Evolutionary conservation across 92 coral and sea anemone species (phyloP).

Genomic region (Actinernus sp.): DNA sequence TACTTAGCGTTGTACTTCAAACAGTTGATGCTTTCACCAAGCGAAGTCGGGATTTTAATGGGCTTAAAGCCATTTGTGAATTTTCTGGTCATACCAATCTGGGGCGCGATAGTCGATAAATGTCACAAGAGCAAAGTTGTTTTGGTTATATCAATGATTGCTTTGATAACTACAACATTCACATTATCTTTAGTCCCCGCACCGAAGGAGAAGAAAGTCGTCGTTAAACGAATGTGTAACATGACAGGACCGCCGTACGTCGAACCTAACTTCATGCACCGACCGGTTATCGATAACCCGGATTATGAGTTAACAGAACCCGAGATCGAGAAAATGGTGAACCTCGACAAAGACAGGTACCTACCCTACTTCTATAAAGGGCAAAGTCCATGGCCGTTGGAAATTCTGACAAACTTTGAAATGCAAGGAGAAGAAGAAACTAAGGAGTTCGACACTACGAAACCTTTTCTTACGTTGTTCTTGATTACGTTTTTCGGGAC

Average conservation of each 20-base stretch:
- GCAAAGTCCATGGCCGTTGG: constrained; percentile 91
- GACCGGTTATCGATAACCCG: constrained; percentile 82
- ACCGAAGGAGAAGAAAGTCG: constrained; percentile 82
- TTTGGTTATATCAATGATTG: constrained; percentile 86
- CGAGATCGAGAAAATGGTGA: constrained; percentile 96
- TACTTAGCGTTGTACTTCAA: constrained; percentile 98
- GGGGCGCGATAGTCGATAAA: constrained; percentile 99
- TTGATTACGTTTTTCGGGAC: constrained; percentile 96
- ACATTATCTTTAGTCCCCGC: constrained; percentile 88
- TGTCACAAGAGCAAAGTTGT: constrained; percentile 97
- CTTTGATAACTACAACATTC: constrained; percentile 88
- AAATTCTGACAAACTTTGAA: constrained; percentile 73
- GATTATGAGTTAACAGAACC: constrained; percentile 89
- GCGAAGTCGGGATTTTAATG: constrained; percentile 98
- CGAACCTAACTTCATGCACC: constrained; percentile 66
- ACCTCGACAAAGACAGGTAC: constrained; percentile 68
- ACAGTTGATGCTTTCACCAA: constrained; percentile 95
- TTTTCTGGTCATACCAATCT: constrained; percentile 96
- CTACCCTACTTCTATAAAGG: constrained; percentile 91
- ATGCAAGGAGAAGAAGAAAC: constrained; percentile 45
- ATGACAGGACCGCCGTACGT: constrained; percentile 63
- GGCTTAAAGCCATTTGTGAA: constrained; percentile 98
- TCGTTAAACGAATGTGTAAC: constrained; percentile 85
- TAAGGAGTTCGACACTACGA: constrained; percentile 79
- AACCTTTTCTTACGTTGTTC: constrained; percentile 85